Percentiles rank a stretch among this genome's conserved stretches.
These are phyloP conservation scores for Lepus europaeus DNA, from an alignment of 2,113 vertebrate genomes.

Conservation along the genomic window DNA sequence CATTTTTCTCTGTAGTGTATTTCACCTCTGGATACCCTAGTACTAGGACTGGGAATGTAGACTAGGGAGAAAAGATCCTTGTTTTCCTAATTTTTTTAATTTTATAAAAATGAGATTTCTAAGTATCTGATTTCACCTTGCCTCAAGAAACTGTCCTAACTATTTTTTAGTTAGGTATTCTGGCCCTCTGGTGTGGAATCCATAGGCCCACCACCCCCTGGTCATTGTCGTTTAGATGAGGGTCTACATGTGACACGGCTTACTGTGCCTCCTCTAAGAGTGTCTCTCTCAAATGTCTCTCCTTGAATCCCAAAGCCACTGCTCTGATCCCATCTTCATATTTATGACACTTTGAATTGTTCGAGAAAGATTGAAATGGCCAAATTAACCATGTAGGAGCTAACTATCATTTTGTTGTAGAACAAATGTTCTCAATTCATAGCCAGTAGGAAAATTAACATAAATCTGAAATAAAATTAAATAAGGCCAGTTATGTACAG, in stretches of 20 bases:
- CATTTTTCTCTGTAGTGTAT: background rate
- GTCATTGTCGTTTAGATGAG: background rate
- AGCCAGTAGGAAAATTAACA: constrained; percentile 33
- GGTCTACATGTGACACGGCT: background rate
- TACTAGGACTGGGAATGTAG: background rate
- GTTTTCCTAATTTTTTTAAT: background rate
- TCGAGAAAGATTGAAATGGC: background rate
- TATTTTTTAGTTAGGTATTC: background rate
- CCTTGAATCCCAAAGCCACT: background rate
- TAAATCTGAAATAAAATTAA: background rate
- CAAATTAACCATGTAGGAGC: background rate
- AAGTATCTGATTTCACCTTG: background rate
- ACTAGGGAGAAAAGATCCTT: background rate
- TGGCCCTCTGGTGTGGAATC: background rate
- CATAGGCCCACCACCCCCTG: fast-evolving
- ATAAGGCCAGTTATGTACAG: background rate
- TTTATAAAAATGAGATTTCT: constrained; percentile 29
- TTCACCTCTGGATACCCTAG: background rate
- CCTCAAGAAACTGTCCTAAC: background rate
- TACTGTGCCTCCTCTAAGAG: background rate
- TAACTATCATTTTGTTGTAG: background rate
- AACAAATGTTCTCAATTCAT: background rate
- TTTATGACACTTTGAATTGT: background rate
- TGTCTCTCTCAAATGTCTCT: background rate
- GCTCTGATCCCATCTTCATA: background rate